Conservation (phyloP, 2,888 invertebrate species). For the Stratiomys singularior region DNA sequence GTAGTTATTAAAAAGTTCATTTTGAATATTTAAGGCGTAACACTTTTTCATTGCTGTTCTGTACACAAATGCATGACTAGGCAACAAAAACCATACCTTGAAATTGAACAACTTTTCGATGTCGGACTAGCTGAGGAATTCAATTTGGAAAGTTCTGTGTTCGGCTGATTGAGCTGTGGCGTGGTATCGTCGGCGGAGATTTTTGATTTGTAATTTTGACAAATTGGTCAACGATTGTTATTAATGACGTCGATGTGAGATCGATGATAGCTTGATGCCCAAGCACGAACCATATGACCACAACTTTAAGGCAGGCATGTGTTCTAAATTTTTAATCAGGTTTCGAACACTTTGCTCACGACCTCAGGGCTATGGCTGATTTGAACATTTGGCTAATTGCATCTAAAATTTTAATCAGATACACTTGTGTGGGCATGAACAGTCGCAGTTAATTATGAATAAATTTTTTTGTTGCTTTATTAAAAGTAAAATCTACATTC, state of each 20-base stretch:
- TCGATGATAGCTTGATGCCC: constrained; percentile 39
- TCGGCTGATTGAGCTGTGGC: constrained; percentile 25
- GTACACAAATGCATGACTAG: neutral
- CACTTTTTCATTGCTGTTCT: neutral
- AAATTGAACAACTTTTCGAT: neutral
- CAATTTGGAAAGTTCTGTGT: constrained; percentile 45
- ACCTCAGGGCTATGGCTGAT: constrained; percentile 9
- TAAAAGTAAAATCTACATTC: no score
- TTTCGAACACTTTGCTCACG: constrained; percentile 37
- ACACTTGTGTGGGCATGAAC: no score
- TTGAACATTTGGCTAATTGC: no score
- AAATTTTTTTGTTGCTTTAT: no score
- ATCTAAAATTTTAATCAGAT: no score
- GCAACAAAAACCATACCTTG: constrained; percentile 3
- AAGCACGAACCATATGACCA: constrained; percentile 23
- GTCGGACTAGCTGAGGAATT: constrained; percentile 39
- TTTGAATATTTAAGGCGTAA: no score
- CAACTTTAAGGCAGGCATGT: neutral
- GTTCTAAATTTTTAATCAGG: constrained; percentile 36
- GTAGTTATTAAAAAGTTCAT: no score
- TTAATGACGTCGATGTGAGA: constrained; percentile 49
- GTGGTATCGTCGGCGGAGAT: constrained; percentile 42
- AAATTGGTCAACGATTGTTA: constrained; percentile 51
- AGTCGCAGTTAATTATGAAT: no score
- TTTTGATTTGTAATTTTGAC: constrained; percentile 52